A percentile compares a stretch with the other conserved stretches of the same genome.
phyloP scores from a whole-genome alignment of 2,888 invertebrate genomes.

The Leucoptera coffeella region DNA sequence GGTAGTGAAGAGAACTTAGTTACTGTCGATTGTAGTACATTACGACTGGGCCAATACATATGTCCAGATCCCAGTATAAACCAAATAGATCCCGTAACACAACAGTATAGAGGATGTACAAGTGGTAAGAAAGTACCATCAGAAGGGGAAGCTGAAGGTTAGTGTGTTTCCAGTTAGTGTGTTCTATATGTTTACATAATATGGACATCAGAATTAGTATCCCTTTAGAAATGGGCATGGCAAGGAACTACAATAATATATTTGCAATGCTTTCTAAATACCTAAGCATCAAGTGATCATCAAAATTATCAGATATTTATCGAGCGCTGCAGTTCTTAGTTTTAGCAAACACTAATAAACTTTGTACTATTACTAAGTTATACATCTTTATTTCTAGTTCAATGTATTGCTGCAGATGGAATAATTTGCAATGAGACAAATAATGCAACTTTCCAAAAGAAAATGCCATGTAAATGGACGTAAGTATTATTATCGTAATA shows the following conservation, averaged over 20 bases:
- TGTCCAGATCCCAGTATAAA: slow-evolving; percentile 72
- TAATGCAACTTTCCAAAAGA: slow-evolving; percentile 72
- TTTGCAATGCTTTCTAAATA: no score
- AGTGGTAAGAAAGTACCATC: slow-evolving; percentile 39
- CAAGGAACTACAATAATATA: no score
- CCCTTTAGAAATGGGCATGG: no score
- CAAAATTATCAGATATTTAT: no score
- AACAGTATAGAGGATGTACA: slow-evolving; percentile 77
- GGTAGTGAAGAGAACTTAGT: no score
- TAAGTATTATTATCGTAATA: slow-evolving; percentile 45
- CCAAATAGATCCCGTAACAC: slow-evolving; percentile 83
- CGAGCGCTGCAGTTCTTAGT: no score
- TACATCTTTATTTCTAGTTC: slow-evolving; percentile 56
- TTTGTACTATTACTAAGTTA: no score
- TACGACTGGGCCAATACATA: slow-evolving; percentile 74
- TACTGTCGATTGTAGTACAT: slow-evolving; percentile 66
- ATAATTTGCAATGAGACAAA: slow-evolving; percentile 76
- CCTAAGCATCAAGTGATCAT: no score
- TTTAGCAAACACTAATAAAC: no score
- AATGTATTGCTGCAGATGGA: slow-evolving; percentile 76
- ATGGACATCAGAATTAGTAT: no score
- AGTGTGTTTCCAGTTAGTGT: slow-evolving; percentile 1
- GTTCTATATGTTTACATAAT: no score
- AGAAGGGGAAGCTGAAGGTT: slow-evolving; percentile 77
- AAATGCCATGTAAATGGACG: slow-evolving; percentile 92